Evolutionary conservation across 2,113 vertebrate genomes (phyloP).

Genomic region (Otis tarda): DNA sequence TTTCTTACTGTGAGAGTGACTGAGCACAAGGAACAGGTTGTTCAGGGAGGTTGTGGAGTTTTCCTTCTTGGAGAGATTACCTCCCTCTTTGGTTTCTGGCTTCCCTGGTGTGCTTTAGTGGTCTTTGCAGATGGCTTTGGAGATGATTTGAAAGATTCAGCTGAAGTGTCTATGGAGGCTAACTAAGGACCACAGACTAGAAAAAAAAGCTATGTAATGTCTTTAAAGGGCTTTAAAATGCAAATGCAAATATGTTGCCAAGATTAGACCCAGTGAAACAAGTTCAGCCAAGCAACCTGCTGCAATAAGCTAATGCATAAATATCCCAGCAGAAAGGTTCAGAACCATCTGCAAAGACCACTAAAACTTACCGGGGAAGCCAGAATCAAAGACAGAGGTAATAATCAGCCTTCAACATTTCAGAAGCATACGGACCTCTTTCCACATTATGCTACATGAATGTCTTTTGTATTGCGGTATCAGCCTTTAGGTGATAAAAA

Average conservation of each 20-base stretch:
- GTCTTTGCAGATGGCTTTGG: background rate
- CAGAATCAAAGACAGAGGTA: background rate
- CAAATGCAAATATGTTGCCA: background rate
- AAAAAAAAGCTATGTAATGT: background rate
- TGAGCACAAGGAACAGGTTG: background rate
- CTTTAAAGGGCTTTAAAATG: background rate
- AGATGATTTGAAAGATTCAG: background rate
- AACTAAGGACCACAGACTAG: background rate
- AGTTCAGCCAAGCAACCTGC: background rate
- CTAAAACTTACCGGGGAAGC: background rate
- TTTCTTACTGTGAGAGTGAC: background rate
- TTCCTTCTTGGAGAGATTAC: background rate
- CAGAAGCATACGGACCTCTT: background rate
- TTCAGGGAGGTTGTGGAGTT: background rate
- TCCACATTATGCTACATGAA: background rate
- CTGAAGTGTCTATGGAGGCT: background rate
- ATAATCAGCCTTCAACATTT: background rate
- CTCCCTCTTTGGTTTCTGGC: background rate
- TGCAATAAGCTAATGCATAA: background rate
- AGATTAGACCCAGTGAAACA: background rate
- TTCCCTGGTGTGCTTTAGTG: background rate
- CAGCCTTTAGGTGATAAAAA: background rate
- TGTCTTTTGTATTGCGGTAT: background rate
- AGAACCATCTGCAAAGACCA: conserved; percentile 27
- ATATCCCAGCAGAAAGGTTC: conserved; percentile 2